Percentiles rank a stretch among this genome's conserved stretches.
These are phyloP conservation scores for Hypomesus transpacificus DNA, from an alignment of 2,113 vertebrate species.

Conservation along the genomic window DNA sequence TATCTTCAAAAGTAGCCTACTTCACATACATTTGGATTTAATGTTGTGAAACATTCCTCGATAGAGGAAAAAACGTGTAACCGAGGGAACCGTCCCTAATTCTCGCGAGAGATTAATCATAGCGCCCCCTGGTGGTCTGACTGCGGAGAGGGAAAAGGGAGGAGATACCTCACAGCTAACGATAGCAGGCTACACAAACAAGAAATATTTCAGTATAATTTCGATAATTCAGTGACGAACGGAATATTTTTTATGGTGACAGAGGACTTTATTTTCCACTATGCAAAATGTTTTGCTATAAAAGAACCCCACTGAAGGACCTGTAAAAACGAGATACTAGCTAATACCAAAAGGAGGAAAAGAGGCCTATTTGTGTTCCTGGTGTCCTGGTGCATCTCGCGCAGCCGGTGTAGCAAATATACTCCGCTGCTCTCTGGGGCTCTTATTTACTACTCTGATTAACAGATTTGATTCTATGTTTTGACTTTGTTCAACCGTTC, in stretches of 20 bases:
- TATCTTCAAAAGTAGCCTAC: too few species aligned
- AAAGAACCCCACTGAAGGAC: conserved; percentile 15
- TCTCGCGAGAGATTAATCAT: conserved; percentile 68
- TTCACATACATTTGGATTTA: background rate
- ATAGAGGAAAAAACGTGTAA: conserved; percentile 28
- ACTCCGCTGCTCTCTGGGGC: conserved; percentile 49
- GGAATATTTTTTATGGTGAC: background rate
- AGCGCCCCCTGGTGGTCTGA: conserved; percentile 66
- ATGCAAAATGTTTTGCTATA: background rate
- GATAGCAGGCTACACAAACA: conserved; percentile 65
- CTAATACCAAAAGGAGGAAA: conserved; percentile 50
- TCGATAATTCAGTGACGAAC: conserved; percentile 11
- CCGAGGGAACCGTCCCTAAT: conserved; percentile 29
- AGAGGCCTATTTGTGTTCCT: conserved; percentile 70
- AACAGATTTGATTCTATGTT: background rate
- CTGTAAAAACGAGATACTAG: conserved; percentile 28
- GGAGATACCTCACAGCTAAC: conserved; percentile 64
- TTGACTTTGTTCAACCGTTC: background rate
- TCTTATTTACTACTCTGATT: conserved; percentile 2
- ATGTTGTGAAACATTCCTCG: background rate
- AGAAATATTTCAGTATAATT: conserved; percentile 49
- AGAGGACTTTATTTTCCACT: background rate
- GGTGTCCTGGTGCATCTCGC: conserved; percentile 52
- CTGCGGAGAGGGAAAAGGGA: conserved; percentile 52
- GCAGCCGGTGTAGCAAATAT: conserved; percentile 42